phyloP scores from a whole-genome alignment of 2,888 invertebrate species.

The Drosophila nr. perissopoda region DNA sequence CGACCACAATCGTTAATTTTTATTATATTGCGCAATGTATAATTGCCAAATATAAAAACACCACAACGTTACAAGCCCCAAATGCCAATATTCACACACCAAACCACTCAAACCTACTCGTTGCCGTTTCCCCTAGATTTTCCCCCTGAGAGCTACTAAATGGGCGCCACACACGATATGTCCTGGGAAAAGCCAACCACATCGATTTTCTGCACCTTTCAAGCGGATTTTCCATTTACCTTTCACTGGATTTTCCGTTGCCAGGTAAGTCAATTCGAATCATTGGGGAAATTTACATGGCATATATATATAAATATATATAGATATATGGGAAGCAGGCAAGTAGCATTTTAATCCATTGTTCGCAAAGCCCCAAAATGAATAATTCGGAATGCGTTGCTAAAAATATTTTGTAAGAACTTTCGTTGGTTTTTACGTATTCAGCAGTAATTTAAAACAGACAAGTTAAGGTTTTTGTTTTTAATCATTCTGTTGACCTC shows the following conservation, averaged over 20 bases:
- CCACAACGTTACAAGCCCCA: conserved; percentile 19
- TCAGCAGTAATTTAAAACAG: conserved; percentile 59
- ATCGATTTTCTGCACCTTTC: conserved; percentile 66
- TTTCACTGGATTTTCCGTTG: conserved; percentile 41
- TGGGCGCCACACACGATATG: conserved; percentile 46
- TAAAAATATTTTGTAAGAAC: conserved; percentile 27
- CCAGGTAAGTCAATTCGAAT: conserved; percentile 64
- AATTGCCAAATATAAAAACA: conserved; percentile 39
- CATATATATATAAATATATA: neutral
- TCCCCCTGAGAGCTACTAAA: conserved; percentile 34
- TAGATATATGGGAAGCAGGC: conserved; percentile 25
- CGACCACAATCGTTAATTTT: conserved; percentile 51
- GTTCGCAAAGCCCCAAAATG: conserved; percentile 34
- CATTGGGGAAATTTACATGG: conserved; percentile 54
- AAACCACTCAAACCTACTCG: neutral
- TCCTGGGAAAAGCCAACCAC: conserved; percentile 44
- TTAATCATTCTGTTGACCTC: conserved; percentile 4
- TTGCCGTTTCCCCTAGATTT: neutral
- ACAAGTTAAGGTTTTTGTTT: conserved; percentile 30
- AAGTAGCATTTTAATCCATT: conserved; percentile 44
- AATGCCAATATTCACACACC: conserved; percentile 32
- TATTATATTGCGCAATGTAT: conserved; percentile 58
- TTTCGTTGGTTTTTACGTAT: conserved; percentile 11
- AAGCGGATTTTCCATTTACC: conserved; percentile 34
- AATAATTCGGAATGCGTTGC: conserved; percentile 31